Evolutionary conservation across 2,113 vertebrate species (phyloP).

Genomic region (Xiphophorus couchianus): DNA sequence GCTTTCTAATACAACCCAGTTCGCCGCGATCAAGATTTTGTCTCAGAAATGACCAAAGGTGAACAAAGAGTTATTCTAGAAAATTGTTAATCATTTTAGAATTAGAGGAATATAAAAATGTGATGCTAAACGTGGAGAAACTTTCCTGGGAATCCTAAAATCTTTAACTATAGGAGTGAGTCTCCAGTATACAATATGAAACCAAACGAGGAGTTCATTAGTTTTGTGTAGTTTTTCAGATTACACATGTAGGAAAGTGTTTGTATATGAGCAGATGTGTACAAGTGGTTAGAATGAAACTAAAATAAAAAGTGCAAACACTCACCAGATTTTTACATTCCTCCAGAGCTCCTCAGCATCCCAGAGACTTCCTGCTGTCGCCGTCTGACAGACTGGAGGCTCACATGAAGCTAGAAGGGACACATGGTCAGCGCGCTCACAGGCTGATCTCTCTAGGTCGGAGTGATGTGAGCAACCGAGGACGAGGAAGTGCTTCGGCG

Average conservation of each 20-base stretch:
- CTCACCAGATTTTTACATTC: conserved; percentile 49
- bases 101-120: too few relatives aligned
- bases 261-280: background rate
- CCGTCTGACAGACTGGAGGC: background rate
- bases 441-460: conserved; percentile 1
- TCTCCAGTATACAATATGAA: background rate
- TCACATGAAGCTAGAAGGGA: background rate
- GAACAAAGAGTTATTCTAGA: too few relatives aligned
- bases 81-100: too few relatives aligned
- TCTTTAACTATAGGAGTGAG: too few relatives aligned
- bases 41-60: too few relatives aligned
- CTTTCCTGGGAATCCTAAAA: background rate
- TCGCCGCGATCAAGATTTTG: too few relatives aligned
- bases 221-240: too few relatives aligned
- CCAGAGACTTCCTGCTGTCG: background rate
- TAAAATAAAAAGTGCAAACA: conserved; percentile 24
- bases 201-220: background rate
- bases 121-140: too few relatives aligned
- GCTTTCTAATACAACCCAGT: too few relatives aligned
- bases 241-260: background rate
- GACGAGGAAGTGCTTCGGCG: conserved; percentile 67
- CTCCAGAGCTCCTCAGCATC: conserved; percentile 10
- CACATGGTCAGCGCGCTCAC: conserved; percentile 21
- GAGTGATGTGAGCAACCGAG: conserved; percentile 14
- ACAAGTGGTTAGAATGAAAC: background rate